Evolutionary conservation across 1,140 invertebrate genomes (phyloP).

Genomic region (Ephestia elutella): DNA sequence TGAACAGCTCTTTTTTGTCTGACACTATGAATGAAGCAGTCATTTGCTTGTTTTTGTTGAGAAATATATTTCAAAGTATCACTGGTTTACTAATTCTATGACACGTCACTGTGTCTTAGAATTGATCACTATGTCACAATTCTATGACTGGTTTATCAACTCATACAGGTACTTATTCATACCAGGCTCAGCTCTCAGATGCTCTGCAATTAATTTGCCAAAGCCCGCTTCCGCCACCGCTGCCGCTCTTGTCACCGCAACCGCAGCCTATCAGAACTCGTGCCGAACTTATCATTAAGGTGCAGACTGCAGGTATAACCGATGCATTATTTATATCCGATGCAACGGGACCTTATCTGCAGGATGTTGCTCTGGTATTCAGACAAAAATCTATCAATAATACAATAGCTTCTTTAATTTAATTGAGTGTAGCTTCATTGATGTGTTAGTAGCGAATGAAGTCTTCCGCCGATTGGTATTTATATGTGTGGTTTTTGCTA

Average conservation of each 20-base stretch:
- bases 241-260: slow-evolving; percentile 4
- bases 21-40: too few species aligned
- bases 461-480: background rate
- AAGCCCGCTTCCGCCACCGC: background rate
- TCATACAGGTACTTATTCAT: too few species aligned
- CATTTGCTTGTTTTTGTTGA: too few species aligned
- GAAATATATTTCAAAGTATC: too few species aligned
- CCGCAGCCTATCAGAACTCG: slow-evolving; percentile 13
- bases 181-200: too few species aligned
- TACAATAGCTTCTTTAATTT: slow-evolving; percentile 2
- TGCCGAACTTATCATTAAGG: slow-evolving; percentile 27
- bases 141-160: too few species aligned
- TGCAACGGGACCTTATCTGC: slow-evolving; percentile 18
- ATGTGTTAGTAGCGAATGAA: background rate
- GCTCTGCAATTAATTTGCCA: too few species aligned
- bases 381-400: background rate
- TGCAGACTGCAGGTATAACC: slow-evolving; percentile 22
- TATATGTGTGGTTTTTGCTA: background rate
- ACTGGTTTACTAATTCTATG: too few species aligned
- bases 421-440: slow-evolving; percentile 5
- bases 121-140: too few species aligned
- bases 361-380: slow-evolving; percentile 6
- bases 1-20: too few species aligned
- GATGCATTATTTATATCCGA: slow-evolving; percentile 34
- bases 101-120: too few species aligned